Evolutionary conservation across 23 tunicate genomes (phyloP).

Genomic region (Phallusia fumigata): DNA sequence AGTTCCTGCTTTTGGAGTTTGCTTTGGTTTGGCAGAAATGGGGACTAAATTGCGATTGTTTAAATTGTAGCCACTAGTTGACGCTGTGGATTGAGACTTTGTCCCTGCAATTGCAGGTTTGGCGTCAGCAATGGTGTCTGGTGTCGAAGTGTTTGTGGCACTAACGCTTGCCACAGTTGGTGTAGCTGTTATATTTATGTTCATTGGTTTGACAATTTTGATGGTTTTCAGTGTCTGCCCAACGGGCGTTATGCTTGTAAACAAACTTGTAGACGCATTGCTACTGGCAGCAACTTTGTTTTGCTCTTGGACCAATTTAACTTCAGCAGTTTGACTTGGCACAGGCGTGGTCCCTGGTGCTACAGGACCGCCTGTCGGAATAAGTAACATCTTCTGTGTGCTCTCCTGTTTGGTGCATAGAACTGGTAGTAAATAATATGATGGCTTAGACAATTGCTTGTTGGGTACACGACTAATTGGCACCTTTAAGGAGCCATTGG

Average conservation of each 20-base stretch:
- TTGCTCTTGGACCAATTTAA: no score
- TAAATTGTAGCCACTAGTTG: no score
- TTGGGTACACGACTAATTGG: neutral
- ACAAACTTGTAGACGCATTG: no score
- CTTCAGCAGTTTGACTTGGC: no score
- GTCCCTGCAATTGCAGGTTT: neutral
- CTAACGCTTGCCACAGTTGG: neutral
- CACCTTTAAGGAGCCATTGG: neutral
- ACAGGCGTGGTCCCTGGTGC: neutral
- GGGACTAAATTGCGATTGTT: no score
- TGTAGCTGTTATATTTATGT: neutral
- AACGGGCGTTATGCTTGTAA: no score
- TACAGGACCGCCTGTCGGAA: neutral
- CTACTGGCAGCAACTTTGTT: no score
- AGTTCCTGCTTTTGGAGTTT: neutral
- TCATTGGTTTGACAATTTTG: no score
- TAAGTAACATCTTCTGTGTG: neutral
- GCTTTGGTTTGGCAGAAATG: no score
- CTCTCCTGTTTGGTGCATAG: neutral
- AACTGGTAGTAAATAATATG: neutral
- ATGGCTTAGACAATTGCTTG: neutral
- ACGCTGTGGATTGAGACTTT: no score
- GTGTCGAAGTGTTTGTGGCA: neutral
- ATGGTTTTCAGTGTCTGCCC: no score
- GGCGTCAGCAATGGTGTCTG: neutral